Conservation (phyloP, 2,888 invertebrate species). For the Carabus problematicus region DNA sequence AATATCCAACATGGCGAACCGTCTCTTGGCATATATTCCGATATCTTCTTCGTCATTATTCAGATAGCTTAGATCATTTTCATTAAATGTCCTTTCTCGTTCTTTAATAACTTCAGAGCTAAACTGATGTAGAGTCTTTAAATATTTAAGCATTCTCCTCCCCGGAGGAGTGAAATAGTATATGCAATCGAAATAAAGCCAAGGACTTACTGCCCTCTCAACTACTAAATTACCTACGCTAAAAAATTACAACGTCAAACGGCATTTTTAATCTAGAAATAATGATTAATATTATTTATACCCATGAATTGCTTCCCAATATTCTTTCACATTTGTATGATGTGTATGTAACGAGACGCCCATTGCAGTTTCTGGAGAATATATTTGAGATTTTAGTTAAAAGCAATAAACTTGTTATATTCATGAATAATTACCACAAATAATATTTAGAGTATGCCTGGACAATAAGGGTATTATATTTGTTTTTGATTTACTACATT, state of each 20-base stretch:
- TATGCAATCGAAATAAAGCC: slow-evolving; percentile 64
- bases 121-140: slow-evolving; percentile 51
- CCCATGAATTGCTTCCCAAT: slow-evolving; percentile 21
- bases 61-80: slow-evolving; percentile 18
- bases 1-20: slow-evolving; percentile 36
- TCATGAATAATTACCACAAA: slow-evolving; percentile 25
- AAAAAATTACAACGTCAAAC: slow-evolving; percentile 53
- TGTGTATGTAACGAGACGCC: slow-evolving; percentile 14
- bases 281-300: slow-evolving; percentile 11
- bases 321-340: slow-evolving; percentile 6
- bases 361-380: slow-evolving; percentile 35
- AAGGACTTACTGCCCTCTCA: slow-evolving; percentile 61
- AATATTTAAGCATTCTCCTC: slow-evolving; percentile 57
- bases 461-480: slow-evolving; percentile 21
- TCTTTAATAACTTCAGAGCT: slow-evolving; percentile 26
- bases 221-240: slow-evolving; percentile 29
- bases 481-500: slow-evolving; percentile 34
- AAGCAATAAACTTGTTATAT: background rate
- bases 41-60: slow-evolving; percentile 18
- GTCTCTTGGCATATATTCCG: slow-evolving; percentile 20
- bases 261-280: slow-evolving; percentile 49
- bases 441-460: slow-evolving; percentile 25
- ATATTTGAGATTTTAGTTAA: background rate
- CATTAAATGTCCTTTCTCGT: slow-evolving; percentile 45
- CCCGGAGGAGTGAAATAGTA: slow-evolving; percentile 64